These are phyloP conservation scores for Bathynomus jamesi DNA, from an alignment of 1,140 invertebrate genomes.

Conservation along the genomic window DNA sequence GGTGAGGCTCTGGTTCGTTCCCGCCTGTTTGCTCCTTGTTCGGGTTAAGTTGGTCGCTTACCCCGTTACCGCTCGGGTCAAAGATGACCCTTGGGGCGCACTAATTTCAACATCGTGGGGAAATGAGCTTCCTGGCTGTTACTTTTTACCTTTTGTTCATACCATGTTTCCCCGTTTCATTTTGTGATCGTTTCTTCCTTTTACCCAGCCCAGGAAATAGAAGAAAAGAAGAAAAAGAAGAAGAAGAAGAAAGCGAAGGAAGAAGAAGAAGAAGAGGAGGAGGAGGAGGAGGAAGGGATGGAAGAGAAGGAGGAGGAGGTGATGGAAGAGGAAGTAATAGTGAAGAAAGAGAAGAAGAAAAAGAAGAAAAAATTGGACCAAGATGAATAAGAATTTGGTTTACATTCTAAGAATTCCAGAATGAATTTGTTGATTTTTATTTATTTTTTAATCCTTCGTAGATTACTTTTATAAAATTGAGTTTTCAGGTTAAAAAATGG, in stretches of 20 bases:
- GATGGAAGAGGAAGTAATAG: conserved; percentile 7
- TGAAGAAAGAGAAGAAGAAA: conserved; percentile 34
- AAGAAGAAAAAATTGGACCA: conserved; percentile 16
- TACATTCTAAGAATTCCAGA: not conserved
- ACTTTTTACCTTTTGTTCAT: not conserved
- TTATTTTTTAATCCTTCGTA: not conserved
- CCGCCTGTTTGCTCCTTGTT: too few relatives aligned
- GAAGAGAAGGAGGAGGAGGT: not conserved
- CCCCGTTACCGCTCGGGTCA: too few relatives aligned
- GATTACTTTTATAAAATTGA: too few relatives aligned
- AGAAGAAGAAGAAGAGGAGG: conserved; percentile 31
- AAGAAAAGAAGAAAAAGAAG: conserved; percentile 41
- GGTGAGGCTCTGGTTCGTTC: too few relatives aligned
- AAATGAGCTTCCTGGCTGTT: too few relatives aligned
- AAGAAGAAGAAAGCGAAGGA: conserved; percentile 24
- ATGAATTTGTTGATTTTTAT: not conserved
- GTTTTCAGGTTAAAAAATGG: too few relatives aligned
- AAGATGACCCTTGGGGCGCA: too few relatives aligned
- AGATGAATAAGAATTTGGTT: not conserved
- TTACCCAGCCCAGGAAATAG: conserved; percentile 42
- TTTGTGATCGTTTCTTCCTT: conserved; percentile 2
- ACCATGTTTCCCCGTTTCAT: too few relatives aligned
- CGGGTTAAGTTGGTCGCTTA: too few relatives aligned
- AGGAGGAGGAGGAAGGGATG: conserved; percentile 12
- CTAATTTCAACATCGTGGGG: too few relatives aligned